phyloP scores from a whole-genome alignment of 2,888 invertebrate genomes.

The Eretmocerus hayati region DNA sequence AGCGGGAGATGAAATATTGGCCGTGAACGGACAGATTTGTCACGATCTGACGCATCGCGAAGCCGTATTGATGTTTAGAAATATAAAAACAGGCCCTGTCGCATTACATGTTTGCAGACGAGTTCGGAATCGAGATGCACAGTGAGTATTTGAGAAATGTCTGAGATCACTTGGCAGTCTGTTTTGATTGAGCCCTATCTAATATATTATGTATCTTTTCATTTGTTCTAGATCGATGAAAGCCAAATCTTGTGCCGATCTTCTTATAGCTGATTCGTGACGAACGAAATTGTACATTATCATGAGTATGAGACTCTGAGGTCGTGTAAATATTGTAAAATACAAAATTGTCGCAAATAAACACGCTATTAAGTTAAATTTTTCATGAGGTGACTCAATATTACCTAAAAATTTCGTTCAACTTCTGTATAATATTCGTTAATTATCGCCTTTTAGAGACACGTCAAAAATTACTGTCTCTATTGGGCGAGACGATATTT shows the following conservation, averaged over 20 bases:
- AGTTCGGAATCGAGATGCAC: conserved; percentile 44
- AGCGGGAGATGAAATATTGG: conserved; percentile 78
- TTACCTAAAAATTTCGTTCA: too few species aligned
- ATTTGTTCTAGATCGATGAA: conserved; percentile 57
- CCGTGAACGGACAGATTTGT: conserved; percentile 73
- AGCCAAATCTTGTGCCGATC: conserved; percentile 69
- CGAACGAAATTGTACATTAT: conserved; percentile 17
- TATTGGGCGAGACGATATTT: too few species aligned
- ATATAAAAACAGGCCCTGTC: conserved; percentile 69
- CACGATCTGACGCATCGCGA: conserved; percentile 75
- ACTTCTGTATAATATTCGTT: too few species aligned
- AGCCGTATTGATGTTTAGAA: conserved; percentile 73
- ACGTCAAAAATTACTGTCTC: too few species aligned
- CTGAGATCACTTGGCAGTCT: too few species aligned
- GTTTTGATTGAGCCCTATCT: too few species aligned
- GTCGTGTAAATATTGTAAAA: conserved; percentile 23
- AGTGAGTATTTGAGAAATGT: too few species aligned
- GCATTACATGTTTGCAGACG: conserved; percentile 68
- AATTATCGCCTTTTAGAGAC: too few species aligned
- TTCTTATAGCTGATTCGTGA: conserved; percentile 57
- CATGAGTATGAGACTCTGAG: conserved; percentile 10
- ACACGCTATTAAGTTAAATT: conserved; percentile 23
- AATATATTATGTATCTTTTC: too few species aligned
- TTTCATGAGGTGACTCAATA: too few species aligned
- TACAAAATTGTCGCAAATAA: conserved; percentile 20